Evolutionary conservation across 2,113 vertebrate species (phyloP).

Genomic region (Rhinogobius similis): DNA sequence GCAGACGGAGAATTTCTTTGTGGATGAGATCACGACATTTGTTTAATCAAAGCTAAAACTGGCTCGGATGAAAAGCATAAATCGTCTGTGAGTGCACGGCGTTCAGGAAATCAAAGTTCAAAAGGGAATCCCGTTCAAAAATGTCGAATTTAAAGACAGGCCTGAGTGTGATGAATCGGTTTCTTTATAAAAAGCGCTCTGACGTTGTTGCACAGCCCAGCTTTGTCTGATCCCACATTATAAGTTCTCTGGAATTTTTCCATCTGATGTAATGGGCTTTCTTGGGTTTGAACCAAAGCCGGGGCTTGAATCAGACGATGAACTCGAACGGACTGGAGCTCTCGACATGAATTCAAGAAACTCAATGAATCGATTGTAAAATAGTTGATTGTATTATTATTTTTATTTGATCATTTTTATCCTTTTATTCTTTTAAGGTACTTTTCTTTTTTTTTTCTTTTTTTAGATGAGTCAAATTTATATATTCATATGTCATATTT

Average conservation of each 20-base stretch:
- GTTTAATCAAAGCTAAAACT: not conserved
- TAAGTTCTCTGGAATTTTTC: constrained; percentile 49
- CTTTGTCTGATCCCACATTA: constrained; percentile 55
- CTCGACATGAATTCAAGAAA: too few species aligned
- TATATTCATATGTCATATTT: too few species aligned
- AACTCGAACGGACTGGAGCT: not conserved
- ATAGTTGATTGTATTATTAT: too few species aligned
- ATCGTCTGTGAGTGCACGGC: not conserved
- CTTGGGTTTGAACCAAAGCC: not conserved
- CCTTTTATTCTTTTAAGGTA: too few species aligned
- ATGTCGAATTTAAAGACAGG: not conserved
- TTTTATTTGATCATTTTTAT: too few species aligned
- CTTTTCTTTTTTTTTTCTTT: too few species aligned
- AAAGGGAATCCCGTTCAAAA: not conserved
- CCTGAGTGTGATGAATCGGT: not conserved
- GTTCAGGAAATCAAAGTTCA: not conserved
- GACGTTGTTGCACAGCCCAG: constrained; percentile 29
- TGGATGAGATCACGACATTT: constrained; percentile 16
- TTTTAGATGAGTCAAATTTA: too few species aligned
- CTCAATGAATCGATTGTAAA: too few species aligned
- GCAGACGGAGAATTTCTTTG: constrained; percentile 12
- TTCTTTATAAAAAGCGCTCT: not conserved
- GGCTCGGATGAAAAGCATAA: too few species aligned
- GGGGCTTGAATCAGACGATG: not conserved
- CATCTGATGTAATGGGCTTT: constrained; percentile 51